Base-by-base conservation (phyloP, 2,113 vertebrate genomes). In the Xiphias gladius region DNA sequence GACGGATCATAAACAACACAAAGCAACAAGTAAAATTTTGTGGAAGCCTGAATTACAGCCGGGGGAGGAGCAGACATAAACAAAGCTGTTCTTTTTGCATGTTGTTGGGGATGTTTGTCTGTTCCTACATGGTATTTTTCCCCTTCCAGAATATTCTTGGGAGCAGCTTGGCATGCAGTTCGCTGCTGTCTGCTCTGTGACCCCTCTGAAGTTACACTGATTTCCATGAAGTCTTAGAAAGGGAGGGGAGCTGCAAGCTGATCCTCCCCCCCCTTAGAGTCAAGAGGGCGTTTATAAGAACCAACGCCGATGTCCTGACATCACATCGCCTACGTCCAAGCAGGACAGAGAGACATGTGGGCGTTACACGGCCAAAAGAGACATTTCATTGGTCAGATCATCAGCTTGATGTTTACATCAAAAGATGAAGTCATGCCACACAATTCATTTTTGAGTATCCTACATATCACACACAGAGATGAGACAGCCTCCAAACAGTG, bases 151-250 rank as follows among this genome's bases (percentile, higher is more conserved):
- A 83, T 90, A 79, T 89, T 85, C 81, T 20, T 35, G 81, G 71
- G 57, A 78, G 52, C 50, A 55, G 74, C 32, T 6, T 77, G 35
- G 19, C 17, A 11, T 62, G 71, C 73, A 39, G 71, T 48, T 62
- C 72, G 58, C 30, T 30, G 55, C 83, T 61, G 82, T 67, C 72
- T 87, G 83, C 65, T 86, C 76, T 48, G 71, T 79, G 85, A 88
- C 68, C 83, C 85, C 74, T 91, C 77, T 92, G 87, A 88, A 80
- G 88, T 93, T 79, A 87, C 86, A 73, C 62, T 77, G 83, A 82
- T 87, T 94, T 94, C 92, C 87, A 85, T 86, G 90, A 94, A 92
- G 86, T 50, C 87, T 68, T 73, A 37, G 43, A 74, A 76, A 71
- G 50, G 76, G 72, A 68, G 71, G 66, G 57, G 76, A 32, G 48